Conservation (phyloP, 2,888 invertebrate genomes). For the Macrosiphum euphorbiae region DNA sequence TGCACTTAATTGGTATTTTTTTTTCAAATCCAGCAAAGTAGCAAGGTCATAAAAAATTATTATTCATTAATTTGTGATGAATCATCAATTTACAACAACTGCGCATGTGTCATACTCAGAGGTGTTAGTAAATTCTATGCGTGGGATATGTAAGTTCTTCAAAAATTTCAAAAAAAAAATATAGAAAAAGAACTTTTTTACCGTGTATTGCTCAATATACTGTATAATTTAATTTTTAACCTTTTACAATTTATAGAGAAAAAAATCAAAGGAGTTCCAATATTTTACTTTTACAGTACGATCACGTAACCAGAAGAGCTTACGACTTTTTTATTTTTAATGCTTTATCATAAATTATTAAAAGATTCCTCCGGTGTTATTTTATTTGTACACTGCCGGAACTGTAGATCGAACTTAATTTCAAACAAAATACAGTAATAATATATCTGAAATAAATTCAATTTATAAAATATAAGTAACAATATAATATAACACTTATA, state of each 20-base stretch:
- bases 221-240: not conserved
- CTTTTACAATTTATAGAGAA: not conserved
- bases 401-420: no score
- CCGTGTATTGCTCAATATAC: not conserved
- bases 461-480: not conserved
- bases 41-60: not conserved
- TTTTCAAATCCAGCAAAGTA: constrained; percentile 1
- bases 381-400: not conserved
- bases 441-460: not conserved
- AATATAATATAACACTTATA: not conserved
- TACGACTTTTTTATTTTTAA: not conserved
- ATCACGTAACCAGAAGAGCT: not conserved
- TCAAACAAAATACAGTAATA: not conserved
- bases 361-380: not conserved
- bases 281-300: not conserved
- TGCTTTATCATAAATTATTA: not conserved
- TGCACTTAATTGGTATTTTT: constrained; percentile 20
- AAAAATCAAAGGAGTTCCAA: not conserved
- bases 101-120: not conserved
- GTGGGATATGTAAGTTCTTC: not conserved
- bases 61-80: not conserved
- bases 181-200: not conserved
- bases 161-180: not conserved
- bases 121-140: not conserved
- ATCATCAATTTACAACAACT: not conserved